Evolutionary conservation across 2,888 invertebrate genomes (phyloP).

Genomic region (Petrolisthes cinctipes): DNA sequence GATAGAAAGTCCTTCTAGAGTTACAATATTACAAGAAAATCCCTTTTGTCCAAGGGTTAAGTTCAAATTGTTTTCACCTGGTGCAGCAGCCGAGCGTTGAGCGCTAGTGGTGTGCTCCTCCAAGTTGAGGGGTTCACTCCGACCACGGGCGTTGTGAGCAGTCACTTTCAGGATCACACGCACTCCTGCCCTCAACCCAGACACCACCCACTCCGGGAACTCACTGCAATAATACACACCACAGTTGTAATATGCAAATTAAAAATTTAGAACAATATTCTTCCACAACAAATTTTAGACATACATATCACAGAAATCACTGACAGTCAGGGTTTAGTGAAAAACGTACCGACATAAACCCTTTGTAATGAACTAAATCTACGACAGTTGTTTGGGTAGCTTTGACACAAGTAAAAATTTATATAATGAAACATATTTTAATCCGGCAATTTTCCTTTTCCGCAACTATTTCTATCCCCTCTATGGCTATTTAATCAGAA

Average conservation of each 20-base stretch:
- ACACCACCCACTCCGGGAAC: slow-evolving; percentile 60
- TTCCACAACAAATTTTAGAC: neutral
- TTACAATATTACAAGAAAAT: too few relatives aligned
- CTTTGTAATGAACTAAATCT: neutral
- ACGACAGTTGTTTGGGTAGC: too few relatives aligned
- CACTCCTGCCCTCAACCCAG: slow-evolving; percentile 45
- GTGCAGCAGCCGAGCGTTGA: slow-evolving; percentile 38
- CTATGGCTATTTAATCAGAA: too few relatives aligned
- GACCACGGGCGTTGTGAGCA: slow-evolving; percentile 54
- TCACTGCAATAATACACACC: slow-evolving; percentile 34
- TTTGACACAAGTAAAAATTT: too few relatives aligned
- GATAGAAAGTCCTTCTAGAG: too few relatives aligned
- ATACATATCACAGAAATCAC: neutral
- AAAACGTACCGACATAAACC: neutral
- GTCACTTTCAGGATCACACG: slow-evolving; percentile 41
- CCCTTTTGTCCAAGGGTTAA: too few relatives aligned
- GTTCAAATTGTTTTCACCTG: slow-evolving; percentile 12
- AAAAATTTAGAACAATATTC: neutral
- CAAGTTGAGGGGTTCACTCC: slow-evolving; percentile 40
- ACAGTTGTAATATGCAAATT: neutral
- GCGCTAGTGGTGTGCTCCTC: slow-evolving; percentile 53
- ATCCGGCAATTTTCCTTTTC: too few relatives aligned
- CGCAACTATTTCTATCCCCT: too few relatives aligned
- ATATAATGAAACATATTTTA: too few relatives aligned
- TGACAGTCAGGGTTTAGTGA: neutral